Percentiles rank a stretch among this genome's conserved stretches.
These are phyloP conservation scores for Nothobranchius kuhntae DNA, from an alignment of 2,113 vertebrate species.

Conservation along the genomic window DNA sequence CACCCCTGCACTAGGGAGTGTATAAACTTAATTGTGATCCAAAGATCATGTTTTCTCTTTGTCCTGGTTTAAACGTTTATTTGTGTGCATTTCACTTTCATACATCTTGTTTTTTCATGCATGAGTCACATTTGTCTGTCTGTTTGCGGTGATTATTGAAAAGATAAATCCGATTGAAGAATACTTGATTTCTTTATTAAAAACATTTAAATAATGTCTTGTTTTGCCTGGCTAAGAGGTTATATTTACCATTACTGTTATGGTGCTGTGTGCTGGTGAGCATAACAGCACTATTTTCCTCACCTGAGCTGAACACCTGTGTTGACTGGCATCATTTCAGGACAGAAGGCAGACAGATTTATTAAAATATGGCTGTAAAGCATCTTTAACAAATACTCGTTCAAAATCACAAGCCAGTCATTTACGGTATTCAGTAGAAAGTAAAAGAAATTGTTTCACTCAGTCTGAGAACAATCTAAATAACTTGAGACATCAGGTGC, in stretches of 20 bases:
- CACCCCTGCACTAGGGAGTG: background rate
- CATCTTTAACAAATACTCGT: background rate
- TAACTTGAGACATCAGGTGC: too few species aligned
- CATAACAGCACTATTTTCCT: too few species aligned
- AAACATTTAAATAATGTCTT: background rate
- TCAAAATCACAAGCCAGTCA: background rate
- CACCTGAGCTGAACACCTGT: too few species aligned
- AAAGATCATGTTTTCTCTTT: constrained; percentile 27
- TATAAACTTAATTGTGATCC: constrained; percentile 15
- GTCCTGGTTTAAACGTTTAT: constrained; percentile 49
- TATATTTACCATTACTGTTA: background rate
- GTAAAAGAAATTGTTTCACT: too few species aligned
- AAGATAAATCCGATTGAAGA: constrained; percentile 38
- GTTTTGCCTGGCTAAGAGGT: background rate
- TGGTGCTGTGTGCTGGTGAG: too few species aligned
- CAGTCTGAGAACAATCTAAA: too few species aligned
- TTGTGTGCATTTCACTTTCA: constrained; percentile 20
- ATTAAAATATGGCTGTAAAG: too few species aligned
- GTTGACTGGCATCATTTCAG: too few species aligned
- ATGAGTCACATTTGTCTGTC: constrained; percentile 38
- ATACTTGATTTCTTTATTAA: background rate
- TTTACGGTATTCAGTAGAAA: too few species aligned
- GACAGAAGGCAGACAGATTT: too few species aligned
- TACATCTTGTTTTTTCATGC: constrained; percentile 26
- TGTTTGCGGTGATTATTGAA: constrained; percentile 53